Base-by-base conservation (phyloP, 2,888 invertebrate species). In the Erebia aethiops region DNA sequence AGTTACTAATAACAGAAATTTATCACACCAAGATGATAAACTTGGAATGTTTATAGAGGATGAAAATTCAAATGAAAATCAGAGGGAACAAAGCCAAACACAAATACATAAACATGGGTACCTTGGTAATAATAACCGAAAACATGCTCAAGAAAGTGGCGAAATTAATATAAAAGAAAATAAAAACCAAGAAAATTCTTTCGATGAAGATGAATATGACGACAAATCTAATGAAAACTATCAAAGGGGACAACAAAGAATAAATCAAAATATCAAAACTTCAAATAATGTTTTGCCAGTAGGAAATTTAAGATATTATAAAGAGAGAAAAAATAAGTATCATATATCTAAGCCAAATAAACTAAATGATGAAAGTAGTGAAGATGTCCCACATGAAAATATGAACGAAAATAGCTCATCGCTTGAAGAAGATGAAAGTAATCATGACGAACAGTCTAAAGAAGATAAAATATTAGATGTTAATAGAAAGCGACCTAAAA, bases 91-190 rank as follows among this genome's bases (percentile, higher is more conserved):
- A 16, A 54, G 16, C 10, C 52, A 18, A 11, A 16, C 56, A 46
- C 66, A 43, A 16, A 49, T n/a, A 57, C 26, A 49, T 49, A 58
- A 8, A 14, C 65, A 65, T 56, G 16, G n/a, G 3, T 66, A 72
- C 56, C 78, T 73, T 71, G 43, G 21, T 60, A 74, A 79, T 73
- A 73, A 69, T 16, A 58, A 56, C 4, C 64, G 54, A 43, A 73
- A 68, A 18, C 68, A 68, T 54, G 14, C 51, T 69, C 73, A 71
- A 69, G 81, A 83, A 76, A 80, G 71, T 56, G 71, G 78, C 41
- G 73, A 77, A 71, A 77, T 77, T 3, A 74, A 75, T 72, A 14
- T 21, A 51, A 14, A 54, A 49, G 46, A 70, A 18, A 26, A 43
- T 7, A 8, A 52, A 18, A 51, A 46, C 2, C 46, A 41, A 9